Evolutionary conservation across 2,888 invertebrate genomes (phyloP).

Genomic region (Sthenelais limicola): DNA sequence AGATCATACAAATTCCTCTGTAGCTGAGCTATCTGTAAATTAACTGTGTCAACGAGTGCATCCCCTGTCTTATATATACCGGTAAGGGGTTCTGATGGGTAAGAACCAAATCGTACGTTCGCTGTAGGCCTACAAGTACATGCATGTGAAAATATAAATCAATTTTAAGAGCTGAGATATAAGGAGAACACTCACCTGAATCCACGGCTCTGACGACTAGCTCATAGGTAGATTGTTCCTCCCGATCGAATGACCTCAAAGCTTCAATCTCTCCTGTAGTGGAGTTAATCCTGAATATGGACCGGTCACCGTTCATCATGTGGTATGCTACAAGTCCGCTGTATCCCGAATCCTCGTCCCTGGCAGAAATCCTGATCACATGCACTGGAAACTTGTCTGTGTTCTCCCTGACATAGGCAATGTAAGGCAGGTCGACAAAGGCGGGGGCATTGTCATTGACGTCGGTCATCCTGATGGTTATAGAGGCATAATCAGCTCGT

Average conservation of each 20-base stretch:
- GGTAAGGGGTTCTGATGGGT: too few species aligned
- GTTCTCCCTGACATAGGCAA: conserved; percentile 90
- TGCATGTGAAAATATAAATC: too few species aligned
- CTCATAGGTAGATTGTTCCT: conserved; percentile 85
- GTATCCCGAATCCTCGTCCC: conserved; percentile 77
- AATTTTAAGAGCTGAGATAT: too few species aligned
- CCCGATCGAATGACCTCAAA: conserved; percentile 85
- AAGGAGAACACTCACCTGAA: conserved; percentile 81
- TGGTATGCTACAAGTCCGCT: conserved; percentile 90
- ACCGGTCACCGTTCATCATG: conserved; percentile 90
- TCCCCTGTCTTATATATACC: too few species aligned
- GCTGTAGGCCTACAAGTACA: too few species aligned
- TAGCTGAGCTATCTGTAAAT: too few species aligned
- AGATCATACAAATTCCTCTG: too few species aligned
- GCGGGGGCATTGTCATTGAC: conserved; percentile 95
- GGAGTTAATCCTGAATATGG: conserved; percentile 80
- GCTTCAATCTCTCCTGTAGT: conserved; percentile 77
- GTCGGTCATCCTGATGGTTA: conserved; percentile 88
- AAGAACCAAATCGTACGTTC: too few species aligned
- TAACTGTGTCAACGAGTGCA: too few species aligned
- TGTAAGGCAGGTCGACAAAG: conserved; percentile 94
- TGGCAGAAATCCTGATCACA: conserved; percentile 81
- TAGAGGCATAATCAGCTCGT: conserved; percentile 81
- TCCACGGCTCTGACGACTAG: conserved; percentile 90
- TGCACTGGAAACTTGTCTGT: conserved; percentile 74